Base-by-base conservation (phyloP, 2,888 invertebrate species). In the Apocheima hispidaria region DNA sequence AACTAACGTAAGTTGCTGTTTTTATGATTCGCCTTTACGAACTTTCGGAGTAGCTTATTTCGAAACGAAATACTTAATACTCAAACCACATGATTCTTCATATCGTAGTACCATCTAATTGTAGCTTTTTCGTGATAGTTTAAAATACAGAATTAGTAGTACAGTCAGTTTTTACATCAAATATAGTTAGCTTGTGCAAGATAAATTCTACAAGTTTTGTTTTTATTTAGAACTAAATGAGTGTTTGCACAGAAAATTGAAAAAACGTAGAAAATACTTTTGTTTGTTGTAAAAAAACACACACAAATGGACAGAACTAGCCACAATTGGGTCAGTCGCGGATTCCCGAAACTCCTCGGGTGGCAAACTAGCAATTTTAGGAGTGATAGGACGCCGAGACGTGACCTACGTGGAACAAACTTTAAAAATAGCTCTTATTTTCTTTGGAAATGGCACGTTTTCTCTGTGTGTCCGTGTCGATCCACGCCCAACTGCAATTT, bases 311-410 rank as follows among this genome's bases (percentile, higher is more conserved):
- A 41, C 21, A n/a, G n/a, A 30, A 3, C 16, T 30, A 23, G 16
- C 30, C 18, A 20, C 18, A 30, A 7, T 35, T 21, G 49, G 36
- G 26, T 14, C 50, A 36, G 50, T 6, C 16, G 43, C 18, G 43
- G 23, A 44, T 44, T 44, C 35, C 23, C 23, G 23, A 16, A 43
- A 10, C 20, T 16, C 44, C 33, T 44, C 44, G 44, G 53, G 41
- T 43, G 30, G 26, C 33, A 43, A 43, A 41, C 44, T 43, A 16
- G 54, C 30, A 33, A 53, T 53, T 53, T 50, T 38, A 50, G 50
- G 50, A 36, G 38, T 38, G 50, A 38, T 38, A 36, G 50, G 38
- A 26, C 5, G n/a, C 3, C 16, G 36, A 33, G 23, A 38, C 50
- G 26, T 36, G 50, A 36, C 35, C 35, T 3, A 36, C 3, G 38